Evolutionary conservation across 2,113 vertebrate genomes (phyloP).

Genomic region (Nannobrachium achirus): DNA sequence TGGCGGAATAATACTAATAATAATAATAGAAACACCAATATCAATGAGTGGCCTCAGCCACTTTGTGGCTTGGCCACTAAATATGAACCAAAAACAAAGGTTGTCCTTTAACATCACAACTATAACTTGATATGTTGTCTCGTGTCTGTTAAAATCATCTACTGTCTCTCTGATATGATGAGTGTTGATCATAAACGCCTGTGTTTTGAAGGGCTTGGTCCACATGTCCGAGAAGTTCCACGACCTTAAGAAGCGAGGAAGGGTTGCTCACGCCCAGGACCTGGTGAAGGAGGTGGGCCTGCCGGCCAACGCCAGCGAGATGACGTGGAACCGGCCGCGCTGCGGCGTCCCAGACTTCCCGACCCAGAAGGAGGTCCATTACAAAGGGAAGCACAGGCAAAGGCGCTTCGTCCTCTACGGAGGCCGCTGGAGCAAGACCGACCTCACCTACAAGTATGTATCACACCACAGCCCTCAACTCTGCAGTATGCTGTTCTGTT

Average conservation of each 20-base stretch:
- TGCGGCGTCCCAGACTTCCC: conserved; percentile 88
- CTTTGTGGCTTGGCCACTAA: too few relatives aligned
- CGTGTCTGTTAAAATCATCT: too few relatives aligned
- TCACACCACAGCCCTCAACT: too few relatives aligned
- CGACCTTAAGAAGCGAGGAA: conserved; percentile 61
- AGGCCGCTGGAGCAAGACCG: conserved; percentile 85
- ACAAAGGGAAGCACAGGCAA: conserved; percentile 76
- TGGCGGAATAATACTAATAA: too few relatives aligned
- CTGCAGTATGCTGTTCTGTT: background rate
- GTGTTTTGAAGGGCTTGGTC: conserved; percentile 30
- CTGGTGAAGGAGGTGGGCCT: conserved; percentile 41
- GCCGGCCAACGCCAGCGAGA: conserved; percentile 7
- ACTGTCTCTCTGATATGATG: too few relatives aligned
- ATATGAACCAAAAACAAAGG: too few relatives aligned
- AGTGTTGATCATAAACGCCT: too few relatives aligned
- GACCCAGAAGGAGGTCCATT: background rate
- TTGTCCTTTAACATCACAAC: too few relatives aligned
- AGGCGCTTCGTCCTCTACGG: conserved; percentile 88
- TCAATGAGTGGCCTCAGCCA: too few relatives aligned
- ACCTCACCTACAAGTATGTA: conserved; percentile 92
- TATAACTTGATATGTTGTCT: too few relatives aligned
- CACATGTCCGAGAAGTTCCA: conserved; percentile 62
- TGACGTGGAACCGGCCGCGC: conserved; percentile 80
- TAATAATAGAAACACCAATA: too few relatives aligned
- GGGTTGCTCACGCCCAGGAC: conserved; percentile 48